Evolutionary conservation across 2,113 vertebrate genomes (phyloP).

Genomic region (Dolichotis patagonum): DNA sequence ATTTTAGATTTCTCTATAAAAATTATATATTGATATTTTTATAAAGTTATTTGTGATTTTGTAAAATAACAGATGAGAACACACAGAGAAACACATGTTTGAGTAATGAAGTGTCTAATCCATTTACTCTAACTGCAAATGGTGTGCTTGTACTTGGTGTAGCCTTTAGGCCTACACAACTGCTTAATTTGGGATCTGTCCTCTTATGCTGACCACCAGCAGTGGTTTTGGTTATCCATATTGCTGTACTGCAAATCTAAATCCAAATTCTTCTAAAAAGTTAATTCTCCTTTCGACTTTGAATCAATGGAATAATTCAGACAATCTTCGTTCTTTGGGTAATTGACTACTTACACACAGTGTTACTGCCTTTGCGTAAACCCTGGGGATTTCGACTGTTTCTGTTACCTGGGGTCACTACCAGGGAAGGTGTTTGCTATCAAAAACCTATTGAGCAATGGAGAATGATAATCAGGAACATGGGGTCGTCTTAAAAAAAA

Average conservation of each 20-base stretch:
- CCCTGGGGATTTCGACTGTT: accelerated
- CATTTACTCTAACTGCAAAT: too few species aligned
- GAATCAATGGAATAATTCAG: background rate
- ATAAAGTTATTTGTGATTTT: background rate
- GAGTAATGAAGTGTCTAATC: background rate
- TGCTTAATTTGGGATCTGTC: accelerated
- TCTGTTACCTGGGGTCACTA: accelerated
- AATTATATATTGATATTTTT: background rate
- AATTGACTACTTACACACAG: background rate
- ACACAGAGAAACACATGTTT: too few species aligned
- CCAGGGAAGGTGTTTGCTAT: background rate
- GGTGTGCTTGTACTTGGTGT: accelerated
- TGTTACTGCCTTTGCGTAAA: accelerated
- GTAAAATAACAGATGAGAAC: background rate
- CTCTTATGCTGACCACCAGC: accelerated
- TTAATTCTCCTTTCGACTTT: background rate
- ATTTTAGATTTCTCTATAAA: background rate
- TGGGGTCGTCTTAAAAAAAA: background rate
- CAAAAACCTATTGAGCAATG: background rate
- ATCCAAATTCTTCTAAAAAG: accelerated
- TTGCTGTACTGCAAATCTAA: too few species aligned
- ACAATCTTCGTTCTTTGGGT: background rate
- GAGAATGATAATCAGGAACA: background rate
- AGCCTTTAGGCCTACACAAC: accelerated
- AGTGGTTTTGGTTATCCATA: accelerated